These are phyloP conservation scores for Pachymerium ferrugineum DNA, from an alignment of 2,888 invertebrate species.

Conservation along the genomic window DNA sequence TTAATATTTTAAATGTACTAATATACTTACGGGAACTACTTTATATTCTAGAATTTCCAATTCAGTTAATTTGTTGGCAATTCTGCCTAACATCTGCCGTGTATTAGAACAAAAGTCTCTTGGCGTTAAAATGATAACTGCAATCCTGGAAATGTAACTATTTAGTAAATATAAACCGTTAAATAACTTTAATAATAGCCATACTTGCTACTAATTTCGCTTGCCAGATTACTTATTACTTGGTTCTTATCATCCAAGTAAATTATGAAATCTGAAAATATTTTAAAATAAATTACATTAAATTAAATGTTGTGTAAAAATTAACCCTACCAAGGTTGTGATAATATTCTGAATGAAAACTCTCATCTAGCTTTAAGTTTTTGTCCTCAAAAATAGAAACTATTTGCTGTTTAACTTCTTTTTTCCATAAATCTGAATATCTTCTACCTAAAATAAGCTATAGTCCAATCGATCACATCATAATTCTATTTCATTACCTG, in stretches of 20 bases:
- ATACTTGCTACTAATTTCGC: neutral
- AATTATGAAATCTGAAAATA: neutral
- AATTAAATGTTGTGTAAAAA: too few species aligned
- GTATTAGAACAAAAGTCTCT: neutral
- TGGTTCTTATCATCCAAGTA: neutral
- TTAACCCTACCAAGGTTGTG: neutral
- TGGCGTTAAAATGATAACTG: neutral
- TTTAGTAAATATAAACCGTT: neutral
- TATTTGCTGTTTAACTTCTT: too few species aligned
- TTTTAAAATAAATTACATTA: too few species aligned
- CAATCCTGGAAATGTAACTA: neutral
- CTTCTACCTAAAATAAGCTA: too few species aligned
- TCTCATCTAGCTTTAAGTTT: too few species aligned
- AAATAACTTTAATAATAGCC: too few species aligned
- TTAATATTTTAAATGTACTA: neutral
- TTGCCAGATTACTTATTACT: neutral
- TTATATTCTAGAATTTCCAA: constrained; percentile 1
- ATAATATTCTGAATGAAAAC: too few species aligned
- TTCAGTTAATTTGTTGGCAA: neutral
- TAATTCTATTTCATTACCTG: too few species aligned
- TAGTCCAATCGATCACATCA: too few species aligned
- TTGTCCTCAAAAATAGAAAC: too few species aligned
- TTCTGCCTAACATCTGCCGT: neutral
- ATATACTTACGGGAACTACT: neutral
- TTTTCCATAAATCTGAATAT: too few species aligned